Percentiles rank a stretch among this genome's conserved stretches.
phyloP scores from a whole-genome alignment of 1,140 invertebrate genomes.

The Rhagoletis zephyria region DNA sequence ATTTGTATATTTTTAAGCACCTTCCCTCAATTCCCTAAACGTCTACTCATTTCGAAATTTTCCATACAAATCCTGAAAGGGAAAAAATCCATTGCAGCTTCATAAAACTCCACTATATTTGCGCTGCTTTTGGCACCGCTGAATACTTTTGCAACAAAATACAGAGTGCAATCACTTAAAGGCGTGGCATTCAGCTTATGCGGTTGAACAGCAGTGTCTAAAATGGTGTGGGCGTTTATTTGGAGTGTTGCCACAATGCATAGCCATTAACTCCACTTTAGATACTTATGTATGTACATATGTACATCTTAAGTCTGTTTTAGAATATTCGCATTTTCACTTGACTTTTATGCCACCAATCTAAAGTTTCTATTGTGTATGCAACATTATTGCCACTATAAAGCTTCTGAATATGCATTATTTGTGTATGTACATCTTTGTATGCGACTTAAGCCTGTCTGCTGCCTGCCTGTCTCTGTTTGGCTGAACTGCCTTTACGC shows the following conservation, averaged over 20 bases:
- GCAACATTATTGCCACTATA: conserved; percentile 38
- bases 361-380: conserved; percentile 35
- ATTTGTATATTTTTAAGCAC: no score
- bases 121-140: background rate
- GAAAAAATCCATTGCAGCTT: no score
- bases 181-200: background rate
- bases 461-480: background rate
- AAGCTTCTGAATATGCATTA: background rate
- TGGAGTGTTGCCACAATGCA: conserved; percentile 9
- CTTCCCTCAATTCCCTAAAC: no score
- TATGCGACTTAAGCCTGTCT: conserved; percentile 25
- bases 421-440: background rate
- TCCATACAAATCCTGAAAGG: no score
- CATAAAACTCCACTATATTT: no score
- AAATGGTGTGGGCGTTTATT: conserved; percentile 13
- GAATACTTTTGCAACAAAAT: background rate
- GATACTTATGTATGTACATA: background rate
- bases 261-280: conserved; percentile 28
- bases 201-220: background rate
- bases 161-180: background rate
- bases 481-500: background rate
- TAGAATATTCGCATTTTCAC: conserved; percentile 16
- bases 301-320: background rate
- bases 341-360: conserved; percentile 13
- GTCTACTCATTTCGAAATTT: no score